Evolutionary conservation across 2,888 invertebrate genomes (phyloP).

Genomic region (Lithophane semibrunnea): DNA sequence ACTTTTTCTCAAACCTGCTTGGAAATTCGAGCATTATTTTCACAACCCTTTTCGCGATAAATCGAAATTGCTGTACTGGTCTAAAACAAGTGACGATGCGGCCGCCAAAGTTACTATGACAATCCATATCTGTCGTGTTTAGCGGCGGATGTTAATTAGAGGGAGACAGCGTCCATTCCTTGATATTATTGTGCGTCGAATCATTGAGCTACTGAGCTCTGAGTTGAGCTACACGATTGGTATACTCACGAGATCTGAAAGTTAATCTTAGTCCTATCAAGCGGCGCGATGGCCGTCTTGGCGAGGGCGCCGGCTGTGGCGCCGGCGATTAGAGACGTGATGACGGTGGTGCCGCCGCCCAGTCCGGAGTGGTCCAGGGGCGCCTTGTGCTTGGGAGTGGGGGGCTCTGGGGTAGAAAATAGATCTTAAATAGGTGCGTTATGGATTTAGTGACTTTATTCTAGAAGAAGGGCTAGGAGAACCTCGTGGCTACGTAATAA

Average conservation of each 20-base stretch:
- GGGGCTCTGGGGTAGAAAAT: conserved; percentile 10
- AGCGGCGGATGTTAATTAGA: no score
- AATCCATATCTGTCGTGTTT: no score
- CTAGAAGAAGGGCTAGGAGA: no score
- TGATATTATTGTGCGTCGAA: neutral
- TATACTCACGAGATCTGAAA: conserved; percentile 95
- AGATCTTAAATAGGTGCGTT: neutral
- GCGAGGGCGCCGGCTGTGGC: conserved; percentile 98
- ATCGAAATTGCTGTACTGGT: no score
- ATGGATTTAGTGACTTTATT: no score
- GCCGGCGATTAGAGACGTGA: conserved; percentile 97
- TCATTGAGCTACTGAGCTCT: neutral
- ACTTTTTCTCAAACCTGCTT: no score
- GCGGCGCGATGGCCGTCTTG: conserved; percentile 98
- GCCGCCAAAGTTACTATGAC: no score
- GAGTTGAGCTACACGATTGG: neutral
- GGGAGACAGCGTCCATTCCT: neutral
- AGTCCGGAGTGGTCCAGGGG: conserved; percentile 60
- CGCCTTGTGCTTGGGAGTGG: conserved; percentile 14
- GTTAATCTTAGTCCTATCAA: conserved; percentile 99
- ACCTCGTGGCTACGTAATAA: no score
- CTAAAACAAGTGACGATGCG: no score
- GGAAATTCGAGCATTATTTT: no score
- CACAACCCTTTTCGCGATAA: no score
- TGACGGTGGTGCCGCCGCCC: conserved; percentile 90